Evolutionary conservation across 2,888 invertebrate genomes (phyloP).

Genomic region (Lochmaea crataegi): DNA sequence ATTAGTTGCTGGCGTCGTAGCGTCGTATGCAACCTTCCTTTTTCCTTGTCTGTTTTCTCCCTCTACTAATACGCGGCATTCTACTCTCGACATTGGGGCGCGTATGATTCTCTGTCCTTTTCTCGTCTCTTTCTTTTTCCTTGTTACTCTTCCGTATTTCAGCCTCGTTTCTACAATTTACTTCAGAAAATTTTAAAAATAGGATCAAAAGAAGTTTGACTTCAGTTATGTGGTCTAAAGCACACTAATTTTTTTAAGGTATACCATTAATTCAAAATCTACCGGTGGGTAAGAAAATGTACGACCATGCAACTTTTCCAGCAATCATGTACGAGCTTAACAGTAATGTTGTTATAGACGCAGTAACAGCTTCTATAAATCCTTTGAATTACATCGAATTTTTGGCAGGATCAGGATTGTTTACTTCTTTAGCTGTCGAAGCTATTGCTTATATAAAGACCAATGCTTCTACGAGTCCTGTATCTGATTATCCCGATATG

Average conservation of each 20-base stretch:
- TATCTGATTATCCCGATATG: conserved; percentile 74
- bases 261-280: conserved; percentile 73
- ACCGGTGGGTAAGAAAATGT: conserved; percentile 75
- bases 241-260: conserved; percentile 58
- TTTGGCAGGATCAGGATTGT: not conserved
- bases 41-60: too few species aligned
- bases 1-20: too few species aligned
- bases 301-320: conserved; percentile 70
- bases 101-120: too few species aligned
- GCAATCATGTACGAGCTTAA: conserved; percentile 60
- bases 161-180: too few species aligned
- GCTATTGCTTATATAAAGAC: conserved; percentile 72
- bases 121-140: too few species aligned
- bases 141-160: too few species aligned
- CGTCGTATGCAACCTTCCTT: too few species aligned
- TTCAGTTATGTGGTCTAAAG: too few species aligned
- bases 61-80: too few species aligned
- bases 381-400: conserved; percentile 47
- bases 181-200: too few species aligned
- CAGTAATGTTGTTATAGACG: conserved; percentile 43
- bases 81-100: too few species aligned
- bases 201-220: too few species aligned
- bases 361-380: conserved; percentile 22
- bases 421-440: conserved; percentile 67
- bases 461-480: conserved; percentile 67